A percentile compares a stretch with the other conserved stretches of the same genome.
phyloP scores from a whole-genome alignment of 2,888 invertebrate genomes.

The Trisateles emortualis region DNA sequence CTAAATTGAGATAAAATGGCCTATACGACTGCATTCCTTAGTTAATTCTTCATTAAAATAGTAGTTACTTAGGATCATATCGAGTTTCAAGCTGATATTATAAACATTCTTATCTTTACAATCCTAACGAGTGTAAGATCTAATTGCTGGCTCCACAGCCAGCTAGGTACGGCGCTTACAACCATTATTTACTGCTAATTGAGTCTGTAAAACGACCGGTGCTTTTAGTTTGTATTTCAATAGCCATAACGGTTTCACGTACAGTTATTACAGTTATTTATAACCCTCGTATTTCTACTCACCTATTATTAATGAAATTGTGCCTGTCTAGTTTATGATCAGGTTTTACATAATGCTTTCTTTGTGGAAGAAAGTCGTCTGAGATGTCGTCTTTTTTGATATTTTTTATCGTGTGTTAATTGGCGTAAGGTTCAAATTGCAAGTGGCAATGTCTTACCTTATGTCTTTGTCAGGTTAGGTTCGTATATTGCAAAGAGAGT shows the following conservation, averaged over 20 bases:
- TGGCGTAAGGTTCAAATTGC: background rate
- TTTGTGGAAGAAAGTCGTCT: background rate
- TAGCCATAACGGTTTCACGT: constrained; percentile 39
- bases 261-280: constrained; percentile 41
- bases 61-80: background rate
- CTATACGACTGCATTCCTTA: background rate
- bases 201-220: constrained; percentile 35
- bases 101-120: constrained; percentile 29
- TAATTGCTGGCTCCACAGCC: constrained; percentile 19
- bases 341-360: background rate
- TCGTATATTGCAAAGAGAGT: too few relatives aligned
- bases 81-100: background rate
- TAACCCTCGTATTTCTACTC: constrained; percentile 38
- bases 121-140: constrained; percentile 33
- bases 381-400: too few relatives aligned
- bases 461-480: too few relatives aligned
- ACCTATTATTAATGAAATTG: constrained; percentile 40
- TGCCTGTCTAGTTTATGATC: constrained; percentile 16
- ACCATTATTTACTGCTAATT: constrained; percentile 52
- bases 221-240: constrained; percentile 41
- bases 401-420: too few relatives aligned
- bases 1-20: too few relatives aligned
- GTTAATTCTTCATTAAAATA: background rate
- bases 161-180: constrained; percentile 24
- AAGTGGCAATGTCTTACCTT: too few relatives aligned